phyloP scores from a whole-genome alignment of 2,113 vertebrate species.

The Vimba vimba region DNA sequence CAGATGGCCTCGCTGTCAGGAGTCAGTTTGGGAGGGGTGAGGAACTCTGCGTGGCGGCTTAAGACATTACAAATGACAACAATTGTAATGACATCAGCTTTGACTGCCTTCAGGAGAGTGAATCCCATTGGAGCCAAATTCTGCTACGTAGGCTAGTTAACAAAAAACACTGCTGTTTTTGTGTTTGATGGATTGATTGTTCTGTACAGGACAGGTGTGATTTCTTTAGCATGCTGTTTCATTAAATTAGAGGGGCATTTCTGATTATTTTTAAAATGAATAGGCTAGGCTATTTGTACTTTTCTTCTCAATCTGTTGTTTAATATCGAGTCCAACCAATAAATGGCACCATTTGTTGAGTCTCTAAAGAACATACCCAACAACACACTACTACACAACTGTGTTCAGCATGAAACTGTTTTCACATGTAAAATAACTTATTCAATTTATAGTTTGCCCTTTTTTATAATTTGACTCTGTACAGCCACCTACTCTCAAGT shows the following conservation, averaged over 20 bases:
- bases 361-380: background rate
- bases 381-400: background rate
- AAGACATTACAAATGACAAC: slow-evolving; percentile 11
- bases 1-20: slow-evolving; percentile 37
- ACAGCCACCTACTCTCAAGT: background rate
- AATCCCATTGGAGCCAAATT: background rate
- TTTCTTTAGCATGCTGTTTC: background rate
- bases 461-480: background rate
- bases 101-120: background rate
- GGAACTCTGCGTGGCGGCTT: background rate
- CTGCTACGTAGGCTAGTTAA: too few relatives aligned
- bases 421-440: background rate
- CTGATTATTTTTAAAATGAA: background rate
- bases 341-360: background rate
- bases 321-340: background rate
- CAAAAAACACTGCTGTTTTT: background rate
- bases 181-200: background rate
- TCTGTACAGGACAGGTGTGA: background rate
- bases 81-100: slow-evolving; percentile 6
- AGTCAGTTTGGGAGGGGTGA: background rate
- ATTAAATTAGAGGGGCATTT: background rate
- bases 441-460: background rate
- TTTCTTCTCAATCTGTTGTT: background rate
- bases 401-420: background rate
- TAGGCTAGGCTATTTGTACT: background rate